Base-by-base conservation (phyloP, 1,140 invertebrate genomes). In the Anoplolepis gracilipes region DNA sequence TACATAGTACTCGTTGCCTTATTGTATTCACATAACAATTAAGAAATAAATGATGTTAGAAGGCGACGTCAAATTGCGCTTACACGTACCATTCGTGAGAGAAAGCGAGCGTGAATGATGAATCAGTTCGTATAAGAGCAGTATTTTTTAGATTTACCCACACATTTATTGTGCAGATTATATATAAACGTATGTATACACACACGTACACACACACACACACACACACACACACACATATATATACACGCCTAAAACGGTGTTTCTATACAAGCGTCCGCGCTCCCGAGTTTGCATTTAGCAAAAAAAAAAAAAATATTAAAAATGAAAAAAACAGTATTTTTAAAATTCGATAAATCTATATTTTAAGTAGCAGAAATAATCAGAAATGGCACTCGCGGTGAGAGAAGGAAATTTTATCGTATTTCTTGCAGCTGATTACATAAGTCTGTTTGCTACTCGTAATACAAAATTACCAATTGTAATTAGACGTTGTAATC, bases 121-220 rank as follows among this genome's bases (percentile, higher is more conserved):
- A 92, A 87, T 89, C 87, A 91, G 88, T 94, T 93, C 88, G 92
- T 92, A 19, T 49, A 92, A 85, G 88, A 94, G 91, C 94, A 94
- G 93, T 94, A 94, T 95, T 95, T 95, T 94, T 94, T 94, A 90
- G 92, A 92, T 91, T 93, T 76, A 93, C 90, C 46, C 65, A 69
- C 36, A 69, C 36, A 49, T 49, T 49, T 49, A 49, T 49, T 49
- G 42, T 46, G 46, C 46, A 49, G 46, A 49, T 16, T 49, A 49
- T 49, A 49, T 49, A 19, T 49, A 65, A 22, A 65, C 36, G 28
- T 13, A 72, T 30, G 53, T 30, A 55, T 19, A 36, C 16, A 72
- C 16, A 70, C 1, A n/a, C 67, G 33, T 4, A 53, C 7, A 33
- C 30, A 57, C 28, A 6, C 30, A 0, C 61, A 42, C 8, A 59